A percentile compares a stretch with the other conserved stretches of the same genome.
Conservation (phyloP, 2,113 vertebrate species). For the Sinocyclocheilus anshuiensis region DNA sequence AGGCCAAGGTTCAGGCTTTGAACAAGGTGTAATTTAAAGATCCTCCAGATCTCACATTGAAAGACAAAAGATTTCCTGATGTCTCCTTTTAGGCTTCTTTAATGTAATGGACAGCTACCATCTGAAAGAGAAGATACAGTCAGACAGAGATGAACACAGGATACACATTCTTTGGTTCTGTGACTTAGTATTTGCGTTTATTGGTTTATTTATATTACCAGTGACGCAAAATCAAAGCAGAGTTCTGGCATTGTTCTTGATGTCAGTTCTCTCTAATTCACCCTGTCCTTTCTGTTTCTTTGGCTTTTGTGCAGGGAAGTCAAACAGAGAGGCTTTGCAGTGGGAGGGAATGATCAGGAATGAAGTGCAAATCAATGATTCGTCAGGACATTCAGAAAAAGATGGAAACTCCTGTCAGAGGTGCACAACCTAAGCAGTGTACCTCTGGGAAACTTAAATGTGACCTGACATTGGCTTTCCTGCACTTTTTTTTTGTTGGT, state of each 20-base stretch:
- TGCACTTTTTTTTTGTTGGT: neutral
- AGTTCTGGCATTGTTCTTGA: slow-evolving; percentile 49
- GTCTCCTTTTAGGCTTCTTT: slow-evolving; percentile 5
- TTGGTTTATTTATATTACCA: too few relatives aligned
- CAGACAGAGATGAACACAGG: slow-evolving; percentile 6
- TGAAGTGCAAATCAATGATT: slow-evolving; percentile 69
- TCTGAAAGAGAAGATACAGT: slow-evolving; percentile 55
- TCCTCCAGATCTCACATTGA: neutral
- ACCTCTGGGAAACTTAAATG: neutral
- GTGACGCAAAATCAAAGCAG: slow-evolving; percentile 60
- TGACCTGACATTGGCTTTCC: neutral
- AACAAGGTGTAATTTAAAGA: slow-evolving; percentile 14
- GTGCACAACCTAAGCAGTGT: neutral
- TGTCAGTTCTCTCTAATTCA: slow-evolving; percentile 61
- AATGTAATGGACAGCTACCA: slow-evolving; percentile 51
- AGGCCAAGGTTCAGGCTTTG: neutral
- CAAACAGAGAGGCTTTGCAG: slow-evolving; percentile 50
- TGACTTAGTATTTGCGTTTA: slow-evolving; percentile 40
- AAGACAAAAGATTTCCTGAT: slow-evolving; percentile 28
- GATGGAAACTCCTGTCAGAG: slow-evolving; percentile 31
- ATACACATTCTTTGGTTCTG: slow-evolving; percentile 11
- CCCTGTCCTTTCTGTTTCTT: slow-evolving; percentile 51
- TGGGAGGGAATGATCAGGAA: slow-evolving; percentile 61
- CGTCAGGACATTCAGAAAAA: slow-evolving; percentile 14
- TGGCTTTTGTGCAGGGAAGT: slow-evolving; percentile 64